Evolutionary conservation across 1,140 invertebrate genomes (phyloP), one percentile per base, ranked within the genome.

Genomic region (Drosophila guanche): DNA sequence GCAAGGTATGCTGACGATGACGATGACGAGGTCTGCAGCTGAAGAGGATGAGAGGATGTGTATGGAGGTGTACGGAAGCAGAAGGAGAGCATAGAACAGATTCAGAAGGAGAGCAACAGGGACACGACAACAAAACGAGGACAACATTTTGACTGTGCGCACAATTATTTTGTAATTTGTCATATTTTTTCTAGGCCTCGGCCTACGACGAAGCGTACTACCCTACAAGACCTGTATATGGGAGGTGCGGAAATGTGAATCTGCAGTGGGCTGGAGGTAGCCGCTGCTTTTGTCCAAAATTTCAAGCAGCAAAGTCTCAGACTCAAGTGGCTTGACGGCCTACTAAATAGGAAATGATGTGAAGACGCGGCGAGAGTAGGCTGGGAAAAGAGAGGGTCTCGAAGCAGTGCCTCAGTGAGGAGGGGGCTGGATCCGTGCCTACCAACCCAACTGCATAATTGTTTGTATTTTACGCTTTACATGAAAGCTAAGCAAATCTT

Each of bases 401-500:
- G 41, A 4, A 29, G 12, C 12, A 10, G 58, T 16, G 33, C 23
- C 16, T 33, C 45, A 1, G 33, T 4, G 10, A 12, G 33, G 10
- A 3, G 27, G 25, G 25, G 25, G 25, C 1, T 27, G 25, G 0
- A 6, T 27, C 25, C 6, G 5, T 27, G 53, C 46, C 58, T 57
- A 59, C 67, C 56, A 55, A 74, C 54, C 27, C 53, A 80, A 63
- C 81, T 77, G 83, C 78, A 83, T 88, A 88, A 88, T 88, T 88
- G 83, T 88, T 88, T 88, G 84, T 83, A 88, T 88, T 88, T 88
- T 88, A 88, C 83, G 83, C 83, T 88, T 88, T 69, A 88, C 83
- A 88, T 88, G 83, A 88, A 88, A 88, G 83, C 83, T 88, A 88
- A 83, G 83, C 83, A 88, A 88, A 88, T 73, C 83, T 89, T 88